Base-by-base conservation (phyloP, 2,888 invertebrate species). In the Kryphioiulus occultus region DNA sequence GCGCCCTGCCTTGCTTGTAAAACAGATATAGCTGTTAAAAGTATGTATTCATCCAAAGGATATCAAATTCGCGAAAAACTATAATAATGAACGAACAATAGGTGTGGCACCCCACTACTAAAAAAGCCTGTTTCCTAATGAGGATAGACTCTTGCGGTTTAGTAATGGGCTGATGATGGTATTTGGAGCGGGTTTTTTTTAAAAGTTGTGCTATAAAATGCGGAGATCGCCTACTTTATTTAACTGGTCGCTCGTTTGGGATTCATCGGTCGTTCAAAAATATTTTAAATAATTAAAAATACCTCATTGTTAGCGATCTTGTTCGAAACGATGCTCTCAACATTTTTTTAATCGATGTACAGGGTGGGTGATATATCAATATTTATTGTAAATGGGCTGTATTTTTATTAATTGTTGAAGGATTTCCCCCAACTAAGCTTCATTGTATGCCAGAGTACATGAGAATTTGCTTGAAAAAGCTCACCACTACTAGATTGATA, bases 101-200 rank as follows among this genome's bases (percentile, higher is more conserved):
- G 78, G 78, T 78, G 78, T 78, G 78, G 78, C 78, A 78, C 78
- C 9, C 30, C 30, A 30, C 26, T 32, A 78, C 30, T n/a, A 78
- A 78, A 53, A 78, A 78, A 78, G 26, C 78, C 78, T 32, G 78
- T 78, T 78, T 78, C 30, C 30, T 26, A 78, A 78, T 78, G 30
- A 30, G 78, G 78, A 78, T 78, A 12, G 15, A 32, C 78, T 78
- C 26, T 78, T 78, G 30, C 30, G 30, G 78, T 9, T 78, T 78
- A 30, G 30, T 26, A 78, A 78, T 30, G 30, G 78, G 30, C 30
- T 78, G 78, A 26, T 30, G 78, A 78, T 78, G 78, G 78, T 78
- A 78, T 78, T 78, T 78, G 78, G 78, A 78, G 78, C 78, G 30
- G 68, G 19, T 68, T 78, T 78, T 78, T 30, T 30, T n/a, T n/a